Conservation (phyloP, 2,797 vertebrate species). For the Merluccius polli region DNA sequence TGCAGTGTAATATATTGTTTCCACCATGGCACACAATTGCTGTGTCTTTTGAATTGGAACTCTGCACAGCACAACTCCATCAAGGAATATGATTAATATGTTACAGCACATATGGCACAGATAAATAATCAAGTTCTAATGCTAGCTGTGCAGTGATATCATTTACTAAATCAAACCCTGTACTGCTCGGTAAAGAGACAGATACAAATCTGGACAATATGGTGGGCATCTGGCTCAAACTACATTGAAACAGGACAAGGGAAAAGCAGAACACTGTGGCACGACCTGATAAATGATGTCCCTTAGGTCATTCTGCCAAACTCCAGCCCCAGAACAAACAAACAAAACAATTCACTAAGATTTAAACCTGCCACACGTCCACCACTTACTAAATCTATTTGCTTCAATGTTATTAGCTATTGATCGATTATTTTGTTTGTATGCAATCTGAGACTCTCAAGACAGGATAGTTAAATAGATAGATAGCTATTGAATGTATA, state of each 20-base stretch:
- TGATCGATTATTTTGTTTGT: background rate
- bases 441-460: too few species aligned
- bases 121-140: conserved; percentile 66
- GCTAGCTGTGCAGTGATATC: conserved; percentile 56
- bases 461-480: too few species aligned
- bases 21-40: conserved; percentile 12
- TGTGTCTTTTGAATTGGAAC: conserved; percentile 33
- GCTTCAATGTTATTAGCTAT: background rate
- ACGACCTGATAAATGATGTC: conserved; percentile 59
- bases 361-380: background rate
- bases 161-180: conserved; percentile 57
- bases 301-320: conserved; percentile 44
- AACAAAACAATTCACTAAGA: background rate
- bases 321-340: conserved; percentile 27
- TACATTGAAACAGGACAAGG: conserved; percentile 61
- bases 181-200: conserved; percentile 53
- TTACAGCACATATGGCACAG: conserved; percentile 46
- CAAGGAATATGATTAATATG: conserved; percentile 60
- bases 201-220: conserved; percentile 52
- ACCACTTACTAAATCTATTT: background rate
- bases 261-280: conserved; percentile 45
- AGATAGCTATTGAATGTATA: background rate
- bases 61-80: conserved; percentile 43
- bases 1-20: conserved; percentile 3
- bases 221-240: conserved; percentile 49